Evolutionary conservation across 1,140 invertebrate species (phyloP).

Genomic region (Pectinophora gossypiella): DNA sequence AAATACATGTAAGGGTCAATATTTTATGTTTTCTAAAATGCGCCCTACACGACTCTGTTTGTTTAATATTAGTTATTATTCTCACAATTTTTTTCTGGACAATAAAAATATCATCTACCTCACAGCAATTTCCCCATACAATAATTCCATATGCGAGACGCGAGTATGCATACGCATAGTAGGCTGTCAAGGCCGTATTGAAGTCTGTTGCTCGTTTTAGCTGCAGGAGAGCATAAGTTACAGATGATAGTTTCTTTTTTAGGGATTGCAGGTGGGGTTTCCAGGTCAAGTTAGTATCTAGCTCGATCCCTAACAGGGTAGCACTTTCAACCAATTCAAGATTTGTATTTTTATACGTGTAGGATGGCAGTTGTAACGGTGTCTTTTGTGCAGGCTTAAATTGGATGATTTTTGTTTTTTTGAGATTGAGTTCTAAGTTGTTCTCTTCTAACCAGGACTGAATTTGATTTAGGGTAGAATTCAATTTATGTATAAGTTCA

Average conservation of each 20-base stretch:
- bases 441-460: background rate
- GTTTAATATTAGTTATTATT: slow-evolving; percentile 7
- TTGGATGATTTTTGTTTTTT: slow-evolving; percentile 7
- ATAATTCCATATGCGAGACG: slow-evolving; percentile 4
- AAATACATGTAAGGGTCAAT: slow-evolving; percentile 1
- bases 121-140: slow-evolving; percentile 4
- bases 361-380: background rate
- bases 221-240: background rate
- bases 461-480: no score
- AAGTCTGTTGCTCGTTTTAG: slow-evolving; percentile 3
- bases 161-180: slow-evolving; percentile 8
- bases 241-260: slow-evolving; percentile 1
- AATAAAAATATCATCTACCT: background rate
- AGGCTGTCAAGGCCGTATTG: slow-evolving; percentile 4
- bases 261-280: background rate
- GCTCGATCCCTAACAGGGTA: slow-evolving; percentile 1
- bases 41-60: slow-evolving; percentile 5
- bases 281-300: slow-evolving; percentile 4
- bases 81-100: slow-evolving; percentile 6
- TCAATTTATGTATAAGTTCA: no score
- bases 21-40: slow-evolving; percentile 6
- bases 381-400: slow-evolving; percentile 6
- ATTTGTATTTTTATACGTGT: background rate
- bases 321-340: background rate
- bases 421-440: slow-evolving; percentile 3